Evolutionary conservation across 2,888 invertebrate species (phyloP), one percentile per base, ranked within the genome.

Genomic region (Syrista parreyssii): DNA sequence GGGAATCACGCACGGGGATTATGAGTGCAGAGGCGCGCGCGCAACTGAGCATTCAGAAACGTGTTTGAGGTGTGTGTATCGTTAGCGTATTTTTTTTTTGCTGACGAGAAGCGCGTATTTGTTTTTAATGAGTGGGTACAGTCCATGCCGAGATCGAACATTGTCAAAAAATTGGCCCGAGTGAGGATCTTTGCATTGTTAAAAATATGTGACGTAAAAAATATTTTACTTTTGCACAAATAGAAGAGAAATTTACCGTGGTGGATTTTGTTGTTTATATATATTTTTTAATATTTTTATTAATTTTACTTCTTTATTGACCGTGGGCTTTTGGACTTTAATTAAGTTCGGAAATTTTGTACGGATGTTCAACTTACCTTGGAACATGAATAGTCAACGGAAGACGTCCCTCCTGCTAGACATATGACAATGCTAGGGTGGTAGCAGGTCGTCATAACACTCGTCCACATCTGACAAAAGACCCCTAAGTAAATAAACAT

Each of bases 381-480:
- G 40, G 40, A 40, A 6, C 15, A 40, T 6, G 40, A 40, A 40
- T 6, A 40, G 40, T 40, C 40, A 15, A 40, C 15, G 40, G 40
- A 32, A 30, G 69, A 31, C 69, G 69, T 69, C 69, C 69, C 69
- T 69, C 69, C 31, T 32, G 69, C 11, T 11, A 69, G 69, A 69
- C 69, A 32, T 15, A 69, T 32, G 69, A 69, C 69, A 69, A 32
- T 31, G 69, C 69, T 30, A 32, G 69, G 69, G 30, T 80, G 85
- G 86, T 90, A 90, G 89, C 89, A 89, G 89, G 89, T 90, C 89
- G 87, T 89, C 89, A 89, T 89, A 90, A 89, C 89, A 91, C 89
- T 90, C 87, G 86, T 85, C 85, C 84, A 84, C 76, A 79, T 82
- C 85, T 82, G 84, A 90, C 90, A 91, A 90, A 89, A 86, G 87